Evolutionary conservation across 1,140 invertebrate genomes (phyloP).

Genomic region (Drusus annulatus): DNA sequence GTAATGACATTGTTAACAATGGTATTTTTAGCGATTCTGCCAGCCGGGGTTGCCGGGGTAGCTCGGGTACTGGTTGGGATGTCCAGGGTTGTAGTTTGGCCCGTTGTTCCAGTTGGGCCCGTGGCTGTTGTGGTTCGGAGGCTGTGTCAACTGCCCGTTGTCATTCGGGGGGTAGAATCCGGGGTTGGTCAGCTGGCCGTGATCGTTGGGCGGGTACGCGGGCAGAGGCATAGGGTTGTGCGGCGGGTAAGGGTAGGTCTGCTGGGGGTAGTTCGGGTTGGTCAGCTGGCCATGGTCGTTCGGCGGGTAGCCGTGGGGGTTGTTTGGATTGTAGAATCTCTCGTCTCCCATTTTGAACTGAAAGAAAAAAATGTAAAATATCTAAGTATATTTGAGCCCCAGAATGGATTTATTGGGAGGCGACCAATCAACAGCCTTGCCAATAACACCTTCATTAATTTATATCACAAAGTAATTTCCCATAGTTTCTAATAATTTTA

Average conservation of each 20-base stretch:
- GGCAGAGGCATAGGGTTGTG: background rate
- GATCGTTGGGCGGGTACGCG: background rate
- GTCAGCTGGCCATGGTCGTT: background rate
- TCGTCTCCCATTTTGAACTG: slow-evolving; percentile 9
- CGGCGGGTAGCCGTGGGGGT: background rate
- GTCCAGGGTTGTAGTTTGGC: background rate
- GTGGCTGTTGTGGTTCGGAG: slow-evolving; percentile 4
- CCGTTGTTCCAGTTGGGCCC: slow-evolving; percentile 11
- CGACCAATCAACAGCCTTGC: too few relatives aligned
- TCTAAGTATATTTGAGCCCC: too few relatives aligned
- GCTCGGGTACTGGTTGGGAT: background rate
- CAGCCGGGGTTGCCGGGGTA: background rate
- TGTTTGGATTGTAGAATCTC: slow-evolving; percentile 5
- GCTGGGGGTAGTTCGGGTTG: background rate
- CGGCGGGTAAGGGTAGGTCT: background rate
- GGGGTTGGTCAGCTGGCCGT: background rate
- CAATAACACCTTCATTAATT: too few relatives aligned
- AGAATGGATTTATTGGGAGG: too few relatives aligned
- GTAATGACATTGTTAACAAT: too few relatives aligned
- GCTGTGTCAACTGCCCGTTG: background rate
- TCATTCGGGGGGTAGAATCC: background rate
- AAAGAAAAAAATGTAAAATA: too few relatives aligned
- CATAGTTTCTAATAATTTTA: too few relatives aligned
- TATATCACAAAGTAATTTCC: too few relatives aligned
- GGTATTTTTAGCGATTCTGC: too few relatives aligned